Evolutionary conservation across 2,113 vertebrate species (phyloP).

Genomic region (Cheilinus undulatus): DNA sequence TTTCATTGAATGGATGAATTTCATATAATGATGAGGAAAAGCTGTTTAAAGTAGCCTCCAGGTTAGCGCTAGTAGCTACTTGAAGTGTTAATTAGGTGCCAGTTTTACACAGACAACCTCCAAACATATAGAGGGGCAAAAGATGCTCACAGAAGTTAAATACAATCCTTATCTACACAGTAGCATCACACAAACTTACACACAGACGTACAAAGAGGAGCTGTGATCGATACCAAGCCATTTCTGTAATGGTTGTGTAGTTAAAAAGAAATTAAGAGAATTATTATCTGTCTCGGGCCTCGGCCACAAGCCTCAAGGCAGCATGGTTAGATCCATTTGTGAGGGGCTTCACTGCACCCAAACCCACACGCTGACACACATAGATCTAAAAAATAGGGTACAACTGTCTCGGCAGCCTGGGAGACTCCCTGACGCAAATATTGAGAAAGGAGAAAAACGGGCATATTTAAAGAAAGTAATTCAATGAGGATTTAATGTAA

Average conservation of each 20-base stretch:
- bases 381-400: constrained; percentile 26
- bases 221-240: constrained; percentile 75
- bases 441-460: constrained; percentile 32
- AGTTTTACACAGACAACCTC: background rate
- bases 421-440: constrained; percentile 16
- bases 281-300: constrained; percentile 74
- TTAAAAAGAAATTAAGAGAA: constrained; percentile 87
- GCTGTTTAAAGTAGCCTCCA: no score
- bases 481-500: constrained; percentile 38
- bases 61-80: no score
- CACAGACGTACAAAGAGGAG: constrained; percentile 33
- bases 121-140: constrained; percentile 8
- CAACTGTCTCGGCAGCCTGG: constrained; percentile 5
- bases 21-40: no score
- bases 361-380: background rate
- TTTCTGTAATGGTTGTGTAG: constrained; percentile 77
- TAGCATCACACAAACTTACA: background rate
- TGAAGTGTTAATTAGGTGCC: no score
- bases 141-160: constrained; percentile 37
- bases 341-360: constrained; percentile 28
- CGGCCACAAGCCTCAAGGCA: constrained; percentile 52
- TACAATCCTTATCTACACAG: constrained; percentile 44
- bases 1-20: no score
- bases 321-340: constrained; percentile 59
- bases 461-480: constrained; percentile 51